Percentiles rank a stretch among this genome's conserved stretches.
Conservation (phyloP, 2,888 invertebrate species). For the Oxycera nigricornis region DNA sequence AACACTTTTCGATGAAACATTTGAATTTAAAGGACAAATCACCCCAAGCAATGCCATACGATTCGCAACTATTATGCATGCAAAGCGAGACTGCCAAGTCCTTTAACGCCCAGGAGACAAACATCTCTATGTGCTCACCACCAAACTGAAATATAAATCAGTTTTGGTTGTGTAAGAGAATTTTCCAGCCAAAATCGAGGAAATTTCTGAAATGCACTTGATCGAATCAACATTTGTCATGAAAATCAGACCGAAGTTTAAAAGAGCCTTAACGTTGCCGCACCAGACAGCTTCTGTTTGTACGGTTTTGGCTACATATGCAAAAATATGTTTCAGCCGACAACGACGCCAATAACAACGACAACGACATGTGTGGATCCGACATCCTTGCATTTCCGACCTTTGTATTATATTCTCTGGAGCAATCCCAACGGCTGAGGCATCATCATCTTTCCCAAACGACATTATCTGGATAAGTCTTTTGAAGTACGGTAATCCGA, state of each 20-base stretch:
- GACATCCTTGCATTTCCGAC: not conserved
- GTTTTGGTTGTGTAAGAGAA: not conserved
- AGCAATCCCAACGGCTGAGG: not conserved
- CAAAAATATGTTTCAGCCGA: not conserved
- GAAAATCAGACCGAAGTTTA: not conserved
- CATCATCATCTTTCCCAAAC: not conserved
- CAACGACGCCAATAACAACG: not conserved
- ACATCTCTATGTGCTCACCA: not conserved
- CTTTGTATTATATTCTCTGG: not conserved
- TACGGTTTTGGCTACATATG: constrained; percentile 2
- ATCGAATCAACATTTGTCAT: constrained; percentile 15
- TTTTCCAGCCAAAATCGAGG: not conserved
- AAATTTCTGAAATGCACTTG: not conserved
- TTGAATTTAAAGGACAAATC: no score
- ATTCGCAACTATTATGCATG: no score
- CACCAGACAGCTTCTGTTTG: not conserved
- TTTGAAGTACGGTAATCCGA: constrained; percentile 8
- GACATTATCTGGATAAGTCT: constrained; percentile 22
- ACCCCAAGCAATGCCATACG: no score
- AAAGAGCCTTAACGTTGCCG: not conserved
- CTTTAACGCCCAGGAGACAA: not conserved
- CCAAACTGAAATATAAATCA: not conserved
- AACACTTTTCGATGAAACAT: no score
- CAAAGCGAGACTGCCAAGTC: not conserved
- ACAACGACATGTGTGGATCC: not conserved